Conservation (phyloP, 92 coral and sea anemone genomes). For the Actinostola sp. region DNA sequence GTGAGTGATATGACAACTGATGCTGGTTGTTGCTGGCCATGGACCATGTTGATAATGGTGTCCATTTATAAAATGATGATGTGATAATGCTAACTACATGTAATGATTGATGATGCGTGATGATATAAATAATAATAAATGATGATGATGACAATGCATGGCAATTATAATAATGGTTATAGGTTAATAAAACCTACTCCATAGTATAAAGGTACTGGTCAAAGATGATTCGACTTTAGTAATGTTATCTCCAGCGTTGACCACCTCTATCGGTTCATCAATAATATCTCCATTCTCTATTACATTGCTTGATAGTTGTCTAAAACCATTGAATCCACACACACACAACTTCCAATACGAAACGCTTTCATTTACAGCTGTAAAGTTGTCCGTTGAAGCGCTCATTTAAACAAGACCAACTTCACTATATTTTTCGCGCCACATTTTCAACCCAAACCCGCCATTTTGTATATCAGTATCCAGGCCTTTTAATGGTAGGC, state of each 20-base stretch:
- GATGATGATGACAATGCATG: not conserved
- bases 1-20: too few species aligned
- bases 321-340: slow-evolving; percentile 64
- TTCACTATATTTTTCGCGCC: not conserved
- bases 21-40: too few species aligned
- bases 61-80: too few species aligned
- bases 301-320: slow-evolving; percentile 21
- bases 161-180: not conserved
- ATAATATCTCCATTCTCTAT: not conserved
- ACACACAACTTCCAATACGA: slow-evolving; percentile 23
- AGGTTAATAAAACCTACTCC: slow-evolving; percentile 25
- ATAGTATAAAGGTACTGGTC: slow-evolving; percentile 46
- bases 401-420: not conserved
- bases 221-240: slow-evolving; percentile 39
- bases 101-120: too few species aligned
- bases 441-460: not conserved
- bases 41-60: too few species aligned
- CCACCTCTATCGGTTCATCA: slow-evolving; percentile 19
- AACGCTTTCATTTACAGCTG: not conserved
- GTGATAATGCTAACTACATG: too few species aligned
- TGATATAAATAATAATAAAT: too few species aligned
- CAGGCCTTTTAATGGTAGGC: slow-evolving; percentile 44
- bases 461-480: slow-evolving; percentile 40
- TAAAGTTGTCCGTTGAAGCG: not conserved
- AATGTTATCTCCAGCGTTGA: not conserved